Conservation (phyloP, 1,140 invertebrate genomes). For the Zaprionus inermis region DNA sequence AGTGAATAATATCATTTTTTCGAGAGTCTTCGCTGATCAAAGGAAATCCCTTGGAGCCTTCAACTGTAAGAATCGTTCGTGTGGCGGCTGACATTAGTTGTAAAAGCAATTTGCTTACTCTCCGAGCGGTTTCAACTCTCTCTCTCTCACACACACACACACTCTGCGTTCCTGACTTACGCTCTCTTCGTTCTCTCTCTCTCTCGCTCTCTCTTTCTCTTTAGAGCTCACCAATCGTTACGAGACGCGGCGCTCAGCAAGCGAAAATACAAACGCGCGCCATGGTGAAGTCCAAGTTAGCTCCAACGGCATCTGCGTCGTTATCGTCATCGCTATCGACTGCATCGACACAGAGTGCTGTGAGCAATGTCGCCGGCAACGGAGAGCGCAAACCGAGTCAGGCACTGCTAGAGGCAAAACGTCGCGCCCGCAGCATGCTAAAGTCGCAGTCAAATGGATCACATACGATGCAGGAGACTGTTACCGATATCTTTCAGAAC, state of each 20-base stretch:
- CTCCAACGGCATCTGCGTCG: conserved; percentile 17
- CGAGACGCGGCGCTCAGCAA: conserved; percentile 86
- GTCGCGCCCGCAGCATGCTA: conserved; percentile 85
- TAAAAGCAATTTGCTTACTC: too few relatives aligned
- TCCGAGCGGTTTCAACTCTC: not conserved
- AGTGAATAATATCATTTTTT: not conserved
- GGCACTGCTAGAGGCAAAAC: conserved; percentile 86
- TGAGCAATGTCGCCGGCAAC: conserved; percentile 5
- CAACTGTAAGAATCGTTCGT: not conserved
- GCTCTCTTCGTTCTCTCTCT: not conserved
- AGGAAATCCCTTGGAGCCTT: not conserved
- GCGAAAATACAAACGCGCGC: conserved; percentile 87
- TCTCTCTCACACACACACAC: not conserved
- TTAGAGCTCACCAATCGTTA: conserved; percentile 85
- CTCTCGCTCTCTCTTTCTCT: not conserved
- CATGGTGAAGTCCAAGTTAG: conserved; percentile 84
- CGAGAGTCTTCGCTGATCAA: too few relatives aligned
- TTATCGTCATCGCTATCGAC: conserved; percentile 54
- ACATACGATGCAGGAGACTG: conserved; percentile 60
- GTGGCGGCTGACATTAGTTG: not conserved
- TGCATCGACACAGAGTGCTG: conserved; percentile 12
- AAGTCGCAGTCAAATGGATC: conserved; percentile 84
- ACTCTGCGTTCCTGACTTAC: not conserved
- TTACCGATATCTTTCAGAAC: conserved; percentile 87
- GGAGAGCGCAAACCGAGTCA: conserved; percentile 84